These are phyloP conservation scores for Macrotus californicus DNA, from an alignment of 2,113 vertebrate genomes.

Conservation along the genomic window DNA sequence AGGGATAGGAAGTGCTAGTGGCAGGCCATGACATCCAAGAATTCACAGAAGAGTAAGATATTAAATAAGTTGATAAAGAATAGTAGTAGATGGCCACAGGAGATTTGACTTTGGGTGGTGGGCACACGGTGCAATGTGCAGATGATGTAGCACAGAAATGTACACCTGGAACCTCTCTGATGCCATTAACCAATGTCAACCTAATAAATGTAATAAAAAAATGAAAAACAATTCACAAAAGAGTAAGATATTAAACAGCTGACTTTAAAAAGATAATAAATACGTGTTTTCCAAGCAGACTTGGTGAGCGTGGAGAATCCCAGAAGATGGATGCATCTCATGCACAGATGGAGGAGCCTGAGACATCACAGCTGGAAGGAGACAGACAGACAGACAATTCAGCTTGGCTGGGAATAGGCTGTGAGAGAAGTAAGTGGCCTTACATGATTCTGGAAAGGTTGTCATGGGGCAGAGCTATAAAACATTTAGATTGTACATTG, in stretches of 20 bases:
- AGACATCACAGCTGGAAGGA: not conserved
- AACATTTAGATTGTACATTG: not conserved
- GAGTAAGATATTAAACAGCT: not conserved
- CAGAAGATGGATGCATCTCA: not conserved
- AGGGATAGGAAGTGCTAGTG: fast-evolving
- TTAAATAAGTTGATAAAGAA: not conserved
- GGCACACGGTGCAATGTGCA: not conserved
- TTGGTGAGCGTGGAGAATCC: not conserved
- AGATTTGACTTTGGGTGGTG: not conserved
- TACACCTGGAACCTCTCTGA: not conserved
- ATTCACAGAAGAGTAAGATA: not conserved
- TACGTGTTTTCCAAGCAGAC: not conserved
- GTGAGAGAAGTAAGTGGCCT: not conserved
- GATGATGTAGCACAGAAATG: not conserved
- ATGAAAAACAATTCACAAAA: not conserved
- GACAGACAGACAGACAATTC: not conserved
- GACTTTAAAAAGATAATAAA: not conserved
- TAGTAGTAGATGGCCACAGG: not conserved
- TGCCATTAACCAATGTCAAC: not conserved
- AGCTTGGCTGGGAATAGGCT: not conserved
- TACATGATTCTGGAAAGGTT: not conserved
- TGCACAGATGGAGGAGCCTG: too few relatives aligned
- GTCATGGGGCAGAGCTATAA: not conserved
- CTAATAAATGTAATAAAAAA: not conserved
- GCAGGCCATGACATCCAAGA: not conserved